A percentile compares a stretch with the other conserved stretches of the same genome.
Conservation (phyloP, 1,140 invertebrate genomes). For the Tenebrio molitor region DNA sequence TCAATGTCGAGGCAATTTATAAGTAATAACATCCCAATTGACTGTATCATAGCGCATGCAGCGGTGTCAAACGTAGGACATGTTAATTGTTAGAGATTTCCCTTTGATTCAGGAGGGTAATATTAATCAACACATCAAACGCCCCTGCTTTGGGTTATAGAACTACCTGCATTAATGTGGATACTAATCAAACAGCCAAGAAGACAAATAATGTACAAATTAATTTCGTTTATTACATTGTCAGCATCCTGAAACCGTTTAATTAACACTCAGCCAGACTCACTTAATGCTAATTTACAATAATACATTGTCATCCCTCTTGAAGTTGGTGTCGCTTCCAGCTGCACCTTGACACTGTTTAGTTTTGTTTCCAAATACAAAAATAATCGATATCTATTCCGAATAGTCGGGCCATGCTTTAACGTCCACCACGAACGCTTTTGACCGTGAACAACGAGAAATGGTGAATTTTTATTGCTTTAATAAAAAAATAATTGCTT, state of each 20-base stretch:
- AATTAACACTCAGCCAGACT: conserved; percentile 4
- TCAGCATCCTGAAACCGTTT: conserved; percentile 14
- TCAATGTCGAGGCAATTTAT: conserved; percentile 3
- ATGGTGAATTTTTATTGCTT: no score
- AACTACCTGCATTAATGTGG: conserved; percentile 26
- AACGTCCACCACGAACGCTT: no score
- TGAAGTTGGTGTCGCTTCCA: background rate
- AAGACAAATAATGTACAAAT: conserved; percentile 31
- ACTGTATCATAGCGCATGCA: background rate
- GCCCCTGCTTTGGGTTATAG: background rate
- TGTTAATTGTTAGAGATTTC: conserved; percentile 33
- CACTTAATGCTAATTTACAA: conserved; percentile 6
- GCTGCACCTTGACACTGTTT: background rate
- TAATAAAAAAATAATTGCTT: no score
- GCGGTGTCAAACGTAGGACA: conserved; percentile 2
- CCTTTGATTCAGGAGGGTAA: conserved; percentile 23
- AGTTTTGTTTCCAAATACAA: background rate
- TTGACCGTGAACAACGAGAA: no score
- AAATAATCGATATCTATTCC: no score
- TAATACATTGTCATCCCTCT: conserved; percentile 1
- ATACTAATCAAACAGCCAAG: conserved; percentile 12
- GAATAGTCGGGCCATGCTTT: no score
- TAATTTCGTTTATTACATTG: conserved; percentile 33
- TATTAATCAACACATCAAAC: conserved; percentile 38
- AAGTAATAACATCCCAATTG: background rate